Evolutionary conservation across 1,140 invertebrate genomes (phyloP), one percentile per base, ranked within the genome.

Genomic region (Zaprionus africanus): DNA sequence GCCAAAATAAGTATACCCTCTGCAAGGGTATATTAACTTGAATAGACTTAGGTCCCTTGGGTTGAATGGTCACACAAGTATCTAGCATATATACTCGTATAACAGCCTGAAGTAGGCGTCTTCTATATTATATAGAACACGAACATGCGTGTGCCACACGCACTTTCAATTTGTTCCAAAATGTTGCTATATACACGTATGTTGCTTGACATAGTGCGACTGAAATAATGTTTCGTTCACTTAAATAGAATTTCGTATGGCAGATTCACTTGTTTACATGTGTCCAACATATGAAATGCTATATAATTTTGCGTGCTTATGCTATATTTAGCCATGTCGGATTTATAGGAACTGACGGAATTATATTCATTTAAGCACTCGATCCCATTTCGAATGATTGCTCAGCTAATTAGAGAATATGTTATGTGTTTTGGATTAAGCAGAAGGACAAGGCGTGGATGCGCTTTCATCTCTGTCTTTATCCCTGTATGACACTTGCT

Each of bases 231-330:
- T 9, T 46, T 17, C n/a, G 9, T 43, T 43, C 41, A 43, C 41
- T 43, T 43, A 43, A 43, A 43, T 43, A 43, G 41, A 43, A 43
- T 46, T 17, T n/a, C 41, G 41, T 46, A 46, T 46, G 41, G n/a
- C 41, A 46, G 11, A 46, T 46, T 46, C n/a, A 46, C 41, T 46
- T 46, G 41, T 46, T 46, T 46, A 46, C 41, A 46, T n/a, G 17
- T 46, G 41, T 46, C 41, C 4, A 46, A 46, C 41, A 46, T 11
- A 46, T 46, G 41, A 46, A 9, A 46, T 17, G 11, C 6, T 17
- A 17, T 46, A 17, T 46, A 46, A 17, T n/a, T n/a, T n/a, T 17
- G 41, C 41, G n/a, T 46, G 41, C 41, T 46, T 46, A 17, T 19
- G 41, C 41, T 46, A 46, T 46, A 46, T 17, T 46, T 46, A 46